Conservation (phyloP, 1,140 invertebrate genomes). For the Apolygus lucorum region DNA sequence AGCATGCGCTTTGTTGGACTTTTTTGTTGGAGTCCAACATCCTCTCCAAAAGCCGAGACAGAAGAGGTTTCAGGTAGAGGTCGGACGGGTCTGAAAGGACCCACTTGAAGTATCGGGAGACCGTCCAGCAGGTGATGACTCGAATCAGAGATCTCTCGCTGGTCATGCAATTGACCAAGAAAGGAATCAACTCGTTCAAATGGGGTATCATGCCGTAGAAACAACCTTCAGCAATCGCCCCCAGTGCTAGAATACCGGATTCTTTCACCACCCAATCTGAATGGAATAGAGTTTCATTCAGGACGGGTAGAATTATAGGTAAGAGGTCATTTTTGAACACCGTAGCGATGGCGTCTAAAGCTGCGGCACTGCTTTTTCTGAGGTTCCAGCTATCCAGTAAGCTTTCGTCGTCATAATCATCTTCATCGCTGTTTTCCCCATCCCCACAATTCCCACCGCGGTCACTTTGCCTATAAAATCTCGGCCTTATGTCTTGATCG, state of each 20-base stretch:
- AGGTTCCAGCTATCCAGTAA: constrained; percentile 96
- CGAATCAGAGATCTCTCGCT: constrained; percentile 94
- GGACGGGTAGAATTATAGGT: constrained; percentile 86
- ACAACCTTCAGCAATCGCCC: constrained; percentile 94
- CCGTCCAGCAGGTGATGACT: constrained; percentile 98
- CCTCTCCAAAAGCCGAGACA: constrained; percentile 80
- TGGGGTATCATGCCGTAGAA: constrained; percentile 96
- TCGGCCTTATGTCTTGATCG: constrained; percentile 92
- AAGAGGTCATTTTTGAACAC: constrained; percentile 93
- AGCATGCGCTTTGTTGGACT: constrained; percentile 98
- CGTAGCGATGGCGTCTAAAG: constrained; percentile 91
- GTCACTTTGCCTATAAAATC: constrained; percentile 86
- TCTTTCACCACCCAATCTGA: constrained; percentile 95
- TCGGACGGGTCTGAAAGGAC: constrained; percentile 91
- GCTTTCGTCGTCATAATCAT: constrained; percentile 83
- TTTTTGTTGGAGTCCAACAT: constrained; percentile 95
- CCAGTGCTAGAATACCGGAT: constrained; percentile 87
- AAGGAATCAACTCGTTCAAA: constrained; percentile 90
- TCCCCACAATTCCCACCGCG: constrained; percentile 64
- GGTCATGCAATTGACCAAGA: constrained; percentile 80
- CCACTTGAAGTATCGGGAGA: constrained; percentile 96
- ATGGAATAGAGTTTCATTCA: constrained; percentile 95
- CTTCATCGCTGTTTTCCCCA: constrained; percentile 49
- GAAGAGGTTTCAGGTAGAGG: constrained; percentile 82
- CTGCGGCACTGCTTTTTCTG: constrained; percentile 94